Evolutionary conservation across 2,888 invertebrate species (phyloP).

Genomic region (Trissonchulus latispiculum): DNA sequence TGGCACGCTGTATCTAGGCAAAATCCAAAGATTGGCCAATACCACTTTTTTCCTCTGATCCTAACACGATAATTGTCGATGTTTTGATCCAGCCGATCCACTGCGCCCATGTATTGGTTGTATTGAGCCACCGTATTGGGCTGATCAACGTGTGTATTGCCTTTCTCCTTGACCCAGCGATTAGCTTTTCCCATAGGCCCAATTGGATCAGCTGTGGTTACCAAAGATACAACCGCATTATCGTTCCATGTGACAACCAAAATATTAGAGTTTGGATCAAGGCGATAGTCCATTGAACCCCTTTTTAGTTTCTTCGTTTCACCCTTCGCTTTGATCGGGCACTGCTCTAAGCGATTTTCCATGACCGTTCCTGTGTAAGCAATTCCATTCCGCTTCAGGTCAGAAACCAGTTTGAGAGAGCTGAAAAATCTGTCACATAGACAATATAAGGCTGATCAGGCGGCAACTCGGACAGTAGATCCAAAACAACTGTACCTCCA

Average conservation of each 20-base stretch:
- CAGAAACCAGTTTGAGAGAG: conserved; percentile 29
- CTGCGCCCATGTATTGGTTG: conserved; percentile 21
- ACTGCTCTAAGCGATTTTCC: not conserved
- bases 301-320: not conserved
- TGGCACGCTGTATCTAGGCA: conserved; percentile 17
- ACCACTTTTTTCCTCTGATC: conserved; percentile 23
- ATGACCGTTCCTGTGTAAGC: conserved; percentile 32
- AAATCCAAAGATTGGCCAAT: conserved; percentile 15
- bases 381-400: conserved; percentile 27
- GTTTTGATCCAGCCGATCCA: conserved; percentile 23
- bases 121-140: conserved; percentile 19
- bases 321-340: not conserved
- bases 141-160: not conserved
- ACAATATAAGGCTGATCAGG: conserved; percentile 28
- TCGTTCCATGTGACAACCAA: conserved; percentile 15
- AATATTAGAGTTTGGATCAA: not conserved
- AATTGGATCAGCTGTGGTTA: not conserved
- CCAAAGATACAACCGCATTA: conserved; percentile 1
- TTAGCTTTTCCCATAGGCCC: not conserved
- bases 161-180: conserved; percentile 8
- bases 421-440: conserved; percentile 37
- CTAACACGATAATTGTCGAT: conserved; percentile 21
- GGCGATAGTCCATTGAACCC: not conserved
- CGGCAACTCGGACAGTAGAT: conserved; percentile 26
- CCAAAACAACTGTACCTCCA: conserved; percentile 28